phyloP scores from a whole-genome alignment of 2,113 vertebrate species.

The Mixornis gularis region DNA sequence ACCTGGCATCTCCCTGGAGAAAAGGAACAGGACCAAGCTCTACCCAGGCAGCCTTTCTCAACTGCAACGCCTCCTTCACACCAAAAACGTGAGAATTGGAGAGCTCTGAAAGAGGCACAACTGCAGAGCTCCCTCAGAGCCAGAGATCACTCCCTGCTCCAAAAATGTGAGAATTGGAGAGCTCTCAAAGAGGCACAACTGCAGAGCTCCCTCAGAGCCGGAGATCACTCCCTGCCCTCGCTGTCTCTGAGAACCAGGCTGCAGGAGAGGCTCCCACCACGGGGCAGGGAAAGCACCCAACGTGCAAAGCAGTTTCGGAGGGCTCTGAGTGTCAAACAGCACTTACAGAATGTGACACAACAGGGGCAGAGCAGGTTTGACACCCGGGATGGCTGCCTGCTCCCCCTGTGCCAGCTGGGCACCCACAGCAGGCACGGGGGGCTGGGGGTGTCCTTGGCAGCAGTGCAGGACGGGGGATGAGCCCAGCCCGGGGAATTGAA shows the following conservation, averaged over 20 bases:
- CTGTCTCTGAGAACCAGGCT: neutral
- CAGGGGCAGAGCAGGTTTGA: neutral
- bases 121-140: neutral
- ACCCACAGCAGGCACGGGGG: accelerated
- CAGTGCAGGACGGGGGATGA: neutral
- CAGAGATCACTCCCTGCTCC: neutral
- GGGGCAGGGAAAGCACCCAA: conserved; percentile 11
- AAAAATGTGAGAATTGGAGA: neutral
- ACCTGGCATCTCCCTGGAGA: neutral
- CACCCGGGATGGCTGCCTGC: neutral
- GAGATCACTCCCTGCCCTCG: neutral
- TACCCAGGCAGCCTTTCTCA: neutral
- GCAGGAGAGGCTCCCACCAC: neutral
- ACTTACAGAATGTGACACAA: neutral
- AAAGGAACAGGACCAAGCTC: neutral
- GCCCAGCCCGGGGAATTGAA: neutral
- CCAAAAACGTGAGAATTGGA: neutral
- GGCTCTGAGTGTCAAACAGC: neutral
- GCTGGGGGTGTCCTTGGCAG: neutral
- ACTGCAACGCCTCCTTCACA: neutral
- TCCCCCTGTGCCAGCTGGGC: accelerated
- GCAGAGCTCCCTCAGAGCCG: neutral
- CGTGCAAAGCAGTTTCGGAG: neutral
- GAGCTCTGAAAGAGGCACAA: neutral
- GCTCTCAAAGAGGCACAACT: neutral